phyloP scores from a whole-genome alignment of 1,140 invertebrate species.

The Solenopsis fugax region DNA sequence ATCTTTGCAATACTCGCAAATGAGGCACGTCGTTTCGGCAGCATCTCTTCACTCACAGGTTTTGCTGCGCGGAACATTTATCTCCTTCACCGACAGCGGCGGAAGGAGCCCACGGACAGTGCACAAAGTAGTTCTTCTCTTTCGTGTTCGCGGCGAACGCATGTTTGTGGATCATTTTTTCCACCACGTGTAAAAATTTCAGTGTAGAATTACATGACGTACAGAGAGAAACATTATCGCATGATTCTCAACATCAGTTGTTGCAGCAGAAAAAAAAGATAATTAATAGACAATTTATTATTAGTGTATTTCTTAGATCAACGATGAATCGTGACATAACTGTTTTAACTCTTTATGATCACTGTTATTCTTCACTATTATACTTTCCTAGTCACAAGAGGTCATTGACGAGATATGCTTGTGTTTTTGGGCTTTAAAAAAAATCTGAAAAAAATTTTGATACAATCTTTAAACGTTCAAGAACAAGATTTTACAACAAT shows the following conservation, averaged over 20 bases:
- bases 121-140: slow-evolving; percentile 20
- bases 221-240: neutral
- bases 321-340: neutral
- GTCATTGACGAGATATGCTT: too few species aligned
- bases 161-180: slow-evolving; percentile 17
- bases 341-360: neutral
- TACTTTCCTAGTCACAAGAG: too few species aligned
- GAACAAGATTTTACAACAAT: too few species aligned
- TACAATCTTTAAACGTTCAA: too few species aligned
- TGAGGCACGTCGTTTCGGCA: slow-evolving; percentile 57
- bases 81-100: slow-evolving; percentile 57
- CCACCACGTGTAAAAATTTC: slow-evolving; percentile 22
- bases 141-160: slow-evolving; percentile 2
- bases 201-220: slow-evolving; percentile 6
- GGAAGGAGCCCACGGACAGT: slow-evolving; percentile 48
- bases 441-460: too few species aligned
- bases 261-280: neutral
- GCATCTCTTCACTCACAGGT: slow-evolving; percentile 44
- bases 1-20: slow-evolving; percentile 60
- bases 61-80: slow-evolving; percentile 57
- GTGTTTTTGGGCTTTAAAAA: too few species aligned
- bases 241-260: neutral
- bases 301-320: neutral
- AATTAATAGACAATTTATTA: slow-evolving; percentile 1
- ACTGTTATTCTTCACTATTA: too few species aligned